phyloP scores from a whole-genome alignment of 1,140 invertebrate species.

The Pachypsylla venusta region DNA sequence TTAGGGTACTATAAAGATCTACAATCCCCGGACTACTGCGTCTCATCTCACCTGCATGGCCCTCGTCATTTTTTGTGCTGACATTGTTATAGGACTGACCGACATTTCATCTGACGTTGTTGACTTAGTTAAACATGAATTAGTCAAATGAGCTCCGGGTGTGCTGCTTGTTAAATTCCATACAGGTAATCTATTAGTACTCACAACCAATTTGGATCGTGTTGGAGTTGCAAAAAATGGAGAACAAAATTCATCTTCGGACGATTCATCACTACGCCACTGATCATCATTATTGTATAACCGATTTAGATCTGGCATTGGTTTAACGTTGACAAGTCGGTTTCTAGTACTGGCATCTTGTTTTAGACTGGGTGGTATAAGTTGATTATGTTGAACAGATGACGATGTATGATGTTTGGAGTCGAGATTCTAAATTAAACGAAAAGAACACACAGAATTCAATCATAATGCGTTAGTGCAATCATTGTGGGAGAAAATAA shows the following conservation, averaged over 20 bases:
- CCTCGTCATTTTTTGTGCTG: constrained; percentile 64
- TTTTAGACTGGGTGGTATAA: not conserved
- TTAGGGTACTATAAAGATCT: too few species aligned
- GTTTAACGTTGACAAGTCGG: not conserved
- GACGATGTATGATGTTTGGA: too few species aligned
- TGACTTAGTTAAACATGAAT: constrained; percentile 22
- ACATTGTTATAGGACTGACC: constrained; percentile 56
- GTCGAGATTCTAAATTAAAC: too few species aligned
- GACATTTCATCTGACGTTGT: constrained; percentile 51
- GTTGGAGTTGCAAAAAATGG: not conserved
- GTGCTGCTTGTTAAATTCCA: constrained; percentile 37
- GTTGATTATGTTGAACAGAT: too few species aligned
- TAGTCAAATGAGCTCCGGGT: constrained; percentile 32
- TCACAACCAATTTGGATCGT: too few species aligned
- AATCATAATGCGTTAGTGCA: too few species aligned
- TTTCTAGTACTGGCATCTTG: not conserved
- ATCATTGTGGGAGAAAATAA: too few species aligned
- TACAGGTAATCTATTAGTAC: constrained; percentile 29
- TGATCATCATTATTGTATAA: not conserved
- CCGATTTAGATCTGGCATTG: not conserved
- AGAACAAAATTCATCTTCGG: not conserved
- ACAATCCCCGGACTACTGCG: too few species aligned
- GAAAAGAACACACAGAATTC: too few species aligned
- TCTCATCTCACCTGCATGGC: constrained; percentile 76
- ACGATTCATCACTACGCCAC: too few species aligned